Base-by-base conservation (phyloP, 2,113 vertebrate species). In the Burhinus oedicnemus region DNA sequence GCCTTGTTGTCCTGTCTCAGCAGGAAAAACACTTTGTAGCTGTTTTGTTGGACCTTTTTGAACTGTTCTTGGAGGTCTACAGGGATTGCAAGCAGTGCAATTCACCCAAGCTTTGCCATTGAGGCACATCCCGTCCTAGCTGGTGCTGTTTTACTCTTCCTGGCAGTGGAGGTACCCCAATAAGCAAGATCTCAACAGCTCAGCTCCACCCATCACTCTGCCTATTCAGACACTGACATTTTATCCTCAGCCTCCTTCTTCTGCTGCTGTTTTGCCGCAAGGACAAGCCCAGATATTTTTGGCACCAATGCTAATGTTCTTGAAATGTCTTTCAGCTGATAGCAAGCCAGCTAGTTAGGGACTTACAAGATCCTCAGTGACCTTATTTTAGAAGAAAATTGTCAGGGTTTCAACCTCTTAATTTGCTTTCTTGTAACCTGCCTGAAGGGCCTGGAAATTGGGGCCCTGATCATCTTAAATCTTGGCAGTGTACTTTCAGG, bases 251-350 rank as follows among this genome's bases (percentile, higher is more conserved):
- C 36, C 87, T 75, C 72, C 65, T 91, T 68, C 72, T 79, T 8
- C 68, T 75, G 68, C 45, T 17, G 9, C 90, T 81, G 76, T 81
- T 93, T 65, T 72, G 78, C 94, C 2, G 8, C 91, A 95, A 83
- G 87, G 74, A 89, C 15, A 15, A 95, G 87, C 74, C 91, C 57
- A 49, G 95, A 77, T 94, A 93, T 95, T 97, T 94, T 76, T 87
- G 93, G 95, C 81, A 95, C 40, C 11, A 11, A 3, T 17, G 40
- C 54, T 83, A 38, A 89, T 75, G 91, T 66, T 95, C 89, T 85
- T 95, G 78, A 94, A 91, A 83, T 29, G 84, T 77, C 95, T 97
- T 91, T 95, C 78, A 93, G 77, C 74, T 74, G 87, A 69, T 21
- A 93, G 77, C 49, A 30, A 95, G 80, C 72, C 92, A 87, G 87